A percentile compares a stretch with the other conserved stretches of the same genome.
Evolutionary conservation across 2,888 invertebrate species (phyloP).

Genomic region (Epistrophe grossulariae): DNA sequence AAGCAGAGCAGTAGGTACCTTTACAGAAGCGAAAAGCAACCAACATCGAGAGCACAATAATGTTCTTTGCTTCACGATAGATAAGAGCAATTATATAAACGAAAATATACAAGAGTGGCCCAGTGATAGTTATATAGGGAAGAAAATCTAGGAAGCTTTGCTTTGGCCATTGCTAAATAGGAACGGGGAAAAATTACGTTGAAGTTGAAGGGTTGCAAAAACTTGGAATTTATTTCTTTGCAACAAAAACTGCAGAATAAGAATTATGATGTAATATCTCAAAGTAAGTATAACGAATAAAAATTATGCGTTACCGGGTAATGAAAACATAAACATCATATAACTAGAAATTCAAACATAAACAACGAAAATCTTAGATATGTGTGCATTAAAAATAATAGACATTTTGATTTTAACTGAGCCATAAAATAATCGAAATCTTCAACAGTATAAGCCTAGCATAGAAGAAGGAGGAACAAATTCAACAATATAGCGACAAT

Average conservation of each 20-base stretch:
- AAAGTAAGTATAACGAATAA: neutral
- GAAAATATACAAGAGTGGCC: slow-evolving; percentile 33
- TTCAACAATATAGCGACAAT: too few relatives aligned
- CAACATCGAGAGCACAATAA: slow-evolving; percentile 14
- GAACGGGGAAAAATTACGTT: neutral
- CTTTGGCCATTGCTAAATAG: neutral
- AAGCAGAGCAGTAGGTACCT: slow-evolving; percentile 8
- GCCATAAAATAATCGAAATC: too few relatives aligned
- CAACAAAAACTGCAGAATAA: neutral
- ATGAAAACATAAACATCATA: neutral
- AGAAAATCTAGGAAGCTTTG: slow-evolving; percentile 1
- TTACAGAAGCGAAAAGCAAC: neutral
- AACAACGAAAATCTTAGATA: neutral
- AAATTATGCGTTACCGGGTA: slow-evolving; percentile 5
- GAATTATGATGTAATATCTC: slow-evolving; percentile 22
- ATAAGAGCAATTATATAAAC: slow-evolving; percentile 66
- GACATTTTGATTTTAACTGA: too few relatives aligned
- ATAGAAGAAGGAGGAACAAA: too few relatives aligned
- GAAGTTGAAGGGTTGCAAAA: slow-evolving; percentile 14
- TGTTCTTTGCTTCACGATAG: slow-evolving; percentile 60
- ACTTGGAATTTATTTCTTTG: slow-evolving; percentile 19
- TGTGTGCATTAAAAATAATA: too few relatives aligned
- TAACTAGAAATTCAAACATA: neutral
- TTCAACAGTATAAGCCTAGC: too few relatives aligned
- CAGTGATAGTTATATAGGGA: neutral